Evolutionary conservation across 2,888 invertebrate species (phyloP).

Genomic region (Dynastes maya): DNA sequence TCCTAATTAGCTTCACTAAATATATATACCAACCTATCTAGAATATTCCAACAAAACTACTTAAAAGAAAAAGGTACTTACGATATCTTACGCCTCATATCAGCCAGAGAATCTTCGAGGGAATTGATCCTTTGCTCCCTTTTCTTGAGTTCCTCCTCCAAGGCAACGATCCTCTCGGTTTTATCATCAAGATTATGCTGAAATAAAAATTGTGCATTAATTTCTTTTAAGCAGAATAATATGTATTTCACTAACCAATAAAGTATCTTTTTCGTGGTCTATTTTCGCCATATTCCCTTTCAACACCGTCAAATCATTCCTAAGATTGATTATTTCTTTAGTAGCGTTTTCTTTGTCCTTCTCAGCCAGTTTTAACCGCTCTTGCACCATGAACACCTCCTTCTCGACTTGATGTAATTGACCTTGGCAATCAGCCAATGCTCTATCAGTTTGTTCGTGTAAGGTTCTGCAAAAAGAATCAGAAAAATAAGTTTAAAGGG

Average conservation of each 20-base stretch:
- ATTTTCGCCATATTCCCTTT: constrained; percentile 77
- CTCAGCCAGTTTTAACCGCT: constrained; percentile 74
- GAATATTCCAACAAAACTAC: too few relatives aligned
- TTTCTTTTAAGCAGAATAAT: neutral
- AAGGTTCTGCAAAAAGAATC: constrained; percentile 74
- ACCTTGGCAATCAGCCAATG: constrained; percentile 79
- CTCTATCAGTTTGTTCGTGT: constrained; percentile 84
- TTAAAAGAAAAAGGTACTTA: constrained; percentile 60
- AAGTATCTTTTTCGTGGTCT: constrained; percentile 82
- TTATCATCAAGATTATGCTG: constrained; percentile 81
- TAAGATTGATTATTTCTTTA: constrained; percentile 76
- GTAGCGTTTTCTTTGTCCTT: constrained; percentile 69
- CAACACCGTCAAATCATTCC: constrained; percentile 77
- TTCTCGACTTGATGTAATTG: constrained; percentile 78
- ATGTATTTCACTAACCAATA: constrained; percentile 71
- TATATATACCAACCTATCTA: constrained; percentile 4
- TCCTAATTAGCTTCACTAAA: neutral
- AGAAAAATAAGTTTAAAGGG: neutral
- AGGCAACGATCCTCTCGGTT: constrained; percentile 77
- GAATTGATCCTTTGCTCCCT: constrained; percentile 74
- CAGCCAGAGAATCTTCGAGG: constrained; percentile 74
- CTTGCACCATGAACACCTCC: constrained; percentile 76
- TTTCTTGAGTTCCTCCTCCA: constrained; percentile 78
- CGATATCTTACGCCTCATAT: constrained; percentile 75
- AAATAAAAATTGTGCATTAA: constrained; percentile 56